phyloP scores from a whole-genome alignment of 2,113 vertebrate species.

The Garra rufa region DNA sequence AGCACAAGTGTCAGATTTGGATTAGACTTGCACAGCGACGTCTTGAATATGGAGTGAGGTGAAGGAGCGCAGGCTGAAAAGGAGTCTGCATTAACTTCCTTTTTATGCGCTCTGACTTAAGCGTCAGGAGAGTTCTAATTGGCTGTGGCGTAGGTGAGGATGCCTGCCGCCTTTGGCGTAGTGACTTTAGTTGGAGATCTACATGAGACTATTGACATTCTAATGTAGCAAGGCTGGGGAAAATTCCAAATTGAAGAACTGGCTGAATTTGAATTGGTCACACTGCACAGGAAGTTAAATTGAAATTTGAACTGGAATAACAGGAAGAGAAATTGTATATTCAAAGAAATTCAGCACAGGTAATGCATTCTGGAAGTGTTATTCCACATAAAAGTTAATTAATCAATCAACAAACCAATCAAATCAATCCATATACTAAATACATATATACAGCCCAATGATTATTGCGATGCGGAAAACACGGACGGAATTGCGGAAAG shows the following conservation, averaged over 20 bases:
- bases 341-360: background rate
- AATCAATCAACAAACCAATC: too few relatives aligned
- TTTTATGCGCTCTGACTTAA: constrained; percentile 29
- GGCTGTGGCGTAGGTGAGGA: constrained; percentile 49
- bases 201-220: background rate
- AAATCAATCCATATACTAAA: too few relatives aligned
- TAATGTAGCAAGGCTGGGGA: background rate
- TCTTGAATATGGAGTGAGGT: constrained; percentile 32
- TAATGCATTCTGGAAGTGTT: background rate
- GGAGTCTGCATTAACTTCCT: background rate
- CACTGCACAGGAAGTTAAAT: background rate
- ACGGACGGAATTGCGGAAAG: too few relatives aligned
- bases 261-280: background rate
- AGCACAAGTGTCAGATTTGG: background rate
- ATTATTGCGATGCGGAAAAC: too few relatives aligned
- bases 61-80: background rate
- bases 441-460: too few relatives aligned
- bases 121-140: constrained; percentile 55
- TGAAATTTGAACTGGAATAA: background rate
- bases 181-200: constrained; percentile 47
- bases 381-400: background rate
- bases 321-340: background rate
- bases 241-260: background rate
- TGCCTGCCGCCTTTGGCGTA: constrained; percentile 36
- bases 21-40: background rate